Evolutionary conservation across 2,113 vertebrate genomes (phyloP).

Genomic region (Eubucco bourcierii): DNA sequence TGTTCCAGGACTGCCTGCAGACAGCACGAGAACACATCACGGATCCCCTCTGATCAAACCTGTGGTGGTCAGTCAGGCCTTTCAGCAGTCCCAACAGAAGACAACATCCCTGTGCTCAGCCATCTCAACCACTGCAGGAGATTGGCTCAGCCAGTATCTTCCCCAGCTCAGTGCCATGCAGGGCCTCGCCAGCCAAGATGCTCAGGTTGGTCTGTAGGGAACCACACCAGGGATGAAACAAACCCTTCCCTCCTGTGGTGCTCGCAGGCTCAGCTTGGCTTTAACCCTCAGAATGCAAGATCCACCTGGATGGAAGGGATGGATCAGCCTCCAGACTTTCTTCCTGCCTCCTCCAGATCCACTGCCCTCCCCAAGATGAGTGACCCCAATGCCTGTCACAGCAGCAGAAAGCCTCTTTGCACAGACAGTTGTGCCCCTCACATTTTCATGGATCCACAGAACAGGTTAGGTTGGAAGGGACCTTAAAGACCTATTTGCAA

Average conservation of each 20-base stretch:
- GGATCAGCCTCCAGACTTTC: background rate
- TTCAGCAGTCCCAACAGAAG: conserved; percentile 49
- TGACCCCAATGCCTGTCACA: accelerated
- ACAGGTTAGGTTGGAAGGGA: too few species aligned
- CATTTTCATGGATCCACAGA: too few species aligned
- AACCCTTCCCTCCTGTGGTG: conserved; percentile 39
- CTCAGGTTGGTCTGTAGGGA: conserved; percentile 67
- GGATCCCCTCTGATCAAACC: background rate
- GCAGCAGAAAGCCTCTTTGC: background rate
- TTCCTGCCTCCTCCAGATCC: background rate
- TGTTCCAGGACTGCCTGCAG: background rate
- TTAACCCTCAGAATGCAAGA: conserved; percentile 13
- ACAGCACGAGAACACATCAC: background rate
- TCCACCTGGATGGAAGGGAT: background rate
- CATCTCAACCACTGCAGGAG: conserved; percentile 36
- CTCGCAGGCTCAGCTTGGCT: background rate
- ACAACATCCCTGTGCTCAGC: conserved; percentile 37
- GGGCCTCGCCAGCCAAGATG: conserved; percentile 31
- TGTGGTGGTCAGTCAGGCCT: conserved; percentile 41
- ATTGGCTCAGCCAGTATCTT: conserved; percentile 65
- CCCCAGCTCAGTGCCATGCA: conserved; percentile 63
- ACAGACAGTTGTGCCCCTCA: accelerated
- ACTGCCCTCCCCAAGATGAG: too few species aligned
- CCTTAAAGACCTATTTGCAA: too few species aligned
- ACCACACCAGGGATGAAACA: conserved; percentile 69